Evolutionary conservation across 2,888 invertebrate genomes (phyloP), one percentile per base, ranked within the genome.

Genomic region (Pandemis heparana): DNA sequence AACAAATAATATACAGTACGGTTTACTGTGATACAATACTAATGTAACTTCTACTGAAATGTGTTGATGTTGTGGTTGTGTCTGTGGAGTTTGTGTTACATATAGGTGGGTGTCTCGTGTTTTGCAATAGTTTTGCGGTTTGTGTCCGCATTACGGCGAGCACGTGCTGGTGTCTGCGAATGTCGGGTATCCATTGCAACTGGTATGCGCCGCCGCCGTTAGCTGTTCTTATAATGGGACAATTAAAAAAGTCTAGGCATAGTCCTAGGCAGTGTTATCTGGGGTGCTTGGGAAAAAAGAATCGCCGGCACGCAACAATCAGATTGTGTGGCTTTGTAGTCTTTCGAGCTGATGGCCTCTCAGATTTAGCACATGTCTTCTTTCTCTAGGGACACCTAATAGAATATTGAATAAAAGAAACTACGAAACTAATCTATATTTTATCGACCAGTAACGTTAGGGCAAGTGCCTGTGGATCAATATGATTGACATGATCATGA

Each of bases 141-240:
- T 65, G 46, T 16, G 38, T 23, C 65, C 65, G 64, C 70, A 64
- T 48, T 38, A 41, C 48, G 41, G n/a, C 60, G 60, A 18, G 51
- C 71, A 41, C 71, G 71, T 66, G 71, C 48, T 39, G 16, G 38
- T 38, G 51, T 18, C 56, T 67, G 66, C 53, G 59, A n/a, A 65
- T 70, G 56, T 56, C 43, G 23, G 59, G 18, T 70, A 60, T 65
- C 59, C 39, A 38, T 64, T 56, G 53, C n/a, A 12, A 65, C 48
- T 60, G 59, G 48, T 38, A 41, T 66, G 23, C 51, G 39, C 60
- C 59, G 59, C 39, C 51, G 39, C 60, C 59, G 59, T 48, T 59
- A 70, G 16, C 51, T 8, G 62, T 39, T 70, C 39, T 32, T 70
- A 62, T 9, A 41, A 41, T 32, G 23, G 9, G 7, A 48, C 51